Evolutionary conservation across 2,888 invertebrate genomes (phyloP).

Genomic region (Melitaea athalia): DNA sequence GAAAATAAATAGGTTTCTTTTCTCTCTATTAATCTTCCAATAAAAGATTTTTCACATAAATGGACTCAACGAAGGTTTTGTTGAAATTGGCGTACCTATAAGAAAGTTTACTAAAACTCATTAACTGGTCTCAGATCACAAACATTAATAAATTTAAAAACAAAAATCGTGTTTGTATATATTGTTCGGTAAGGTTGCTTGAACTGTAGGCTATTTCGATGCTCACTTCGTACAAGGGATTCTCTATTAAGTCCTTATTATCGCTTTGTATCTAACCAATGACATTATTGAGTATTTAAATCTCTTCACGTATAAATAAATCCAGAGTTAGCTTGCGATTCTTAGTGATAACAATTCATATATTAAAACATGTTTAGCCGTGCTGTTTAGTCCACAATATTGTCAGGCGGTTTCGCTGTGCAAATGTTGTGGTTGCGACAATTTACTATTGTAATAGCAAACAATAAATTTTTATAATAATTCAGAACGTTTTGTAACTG

Average conservation of each 20-base stretch:
- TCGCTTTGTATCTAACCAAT: constrained; percentile 72
- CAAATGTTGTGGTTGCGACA: constrained; percentile 16
- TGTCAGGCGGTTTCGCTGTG: constrained; percentile 34
- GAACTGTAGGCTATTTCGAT: constrained; percentile 73
- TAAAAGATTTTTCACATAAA: neutral
- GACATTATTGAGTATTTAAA: constrained; percentile 66
- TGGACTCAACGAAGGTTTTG: neutral
- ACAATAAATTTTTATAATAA: neutral
- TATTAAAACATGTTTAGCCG: constrained; percentile 56
- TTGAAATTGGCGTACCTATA: neutral
- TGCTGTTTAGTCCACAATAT: constrained; percentile 58
- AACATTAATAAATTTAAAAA: constrained; percentile 35
- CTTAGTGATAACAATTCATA: constrained; percentile 67
- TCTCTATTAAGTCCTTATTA: constrained; percentile 77
- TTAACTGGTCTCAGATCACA: constrained; percentile 5
- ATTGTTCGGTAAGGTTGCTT: constrained; percentile 72
- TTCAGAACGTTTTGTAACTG: constrained; percentile 8
- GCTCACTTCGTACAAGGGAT: constrained; percentile 81
- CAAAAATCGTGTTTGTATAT: constrained; percentile 72
- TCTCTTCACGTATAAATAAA: constrained; percentile 64
- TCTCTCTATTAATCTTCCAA: neutral
- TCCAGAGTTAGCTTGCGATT: constrained; percentile 76
- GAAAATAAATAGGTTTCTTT: neutral
- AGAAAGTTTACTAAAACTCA: neutral
- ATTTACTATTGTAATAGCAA: constrained; percentile 1